These are phyloP conservation scores for Drosophila ezoana DNA, from an alignment of 2,888 invertebrate species.

Conservation along the genomic window DNA sequence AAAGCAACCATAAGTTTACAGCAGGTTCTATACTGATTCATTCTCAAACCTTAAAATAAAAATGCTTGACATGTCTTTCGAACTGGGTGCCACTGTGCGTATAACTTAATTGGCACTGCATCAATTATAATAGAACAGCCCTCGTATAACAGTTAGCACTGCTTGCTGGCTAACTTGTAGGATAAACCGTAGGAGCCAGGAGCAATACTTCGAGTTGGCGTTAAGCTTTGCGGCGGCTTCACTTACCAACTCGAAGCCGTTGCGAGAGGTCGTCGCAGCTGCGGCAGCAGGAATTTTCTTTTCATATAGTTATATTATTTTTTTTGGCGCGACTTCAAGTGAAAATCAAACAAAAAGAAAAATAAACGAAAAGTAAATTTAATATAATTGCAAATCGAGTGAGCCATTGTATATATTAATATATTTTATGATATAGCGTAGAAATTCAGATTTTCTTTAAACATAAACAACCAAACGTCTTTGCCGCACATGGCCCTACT, in stretches of 20 bases:
- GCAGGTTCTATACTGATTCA: too few relatives aligned
- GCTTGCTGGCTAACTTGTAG: slow-evolving; percentile 26
- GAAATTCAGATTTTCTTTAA: not conserved
- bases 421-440: slow-evolving; percentile 16
- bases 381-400: slow-evolving; percentile 12
- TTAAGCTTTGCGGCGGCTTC: slow-evolving; percentile 34
- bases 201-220: not conserved
- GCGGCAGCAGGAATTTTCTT: slow-evolving; percentile 6
- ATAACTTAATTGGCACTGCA: not conserved
- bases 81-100: slow-evolving; percentile 9
- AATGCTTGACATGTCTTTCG: not conserved
- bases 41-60: not conserved
- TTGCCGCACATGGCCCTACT: slow-evolving; percentile 19
- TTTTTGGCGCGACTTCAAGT: slow-evolving; percentile 33
- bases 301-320: slow-evolving; percentile 1
- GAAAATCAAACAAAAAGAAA: not conserved
- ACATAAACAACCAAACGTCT: slow-evolving; percentile 13
- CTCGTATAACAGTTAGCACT: slow-evolving; percentile 46
- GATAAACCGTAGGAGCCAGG: slow-evolving; percentile 17
- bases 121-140: slow-evolving; percentile 7
- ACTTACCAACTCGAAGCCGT: slow-evolving; percentile 47
- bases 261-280: slow-evolving; percentile 43
- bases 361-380: not conserved
- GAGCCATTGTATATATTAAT: slow-evolving; percentile 2
- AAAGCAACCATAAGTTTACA: too few relatives aligned